phyloP scores from a whole-genome alignment of 1,140 invertebrate species.

The Philotrypesis tridentata region DNA sequence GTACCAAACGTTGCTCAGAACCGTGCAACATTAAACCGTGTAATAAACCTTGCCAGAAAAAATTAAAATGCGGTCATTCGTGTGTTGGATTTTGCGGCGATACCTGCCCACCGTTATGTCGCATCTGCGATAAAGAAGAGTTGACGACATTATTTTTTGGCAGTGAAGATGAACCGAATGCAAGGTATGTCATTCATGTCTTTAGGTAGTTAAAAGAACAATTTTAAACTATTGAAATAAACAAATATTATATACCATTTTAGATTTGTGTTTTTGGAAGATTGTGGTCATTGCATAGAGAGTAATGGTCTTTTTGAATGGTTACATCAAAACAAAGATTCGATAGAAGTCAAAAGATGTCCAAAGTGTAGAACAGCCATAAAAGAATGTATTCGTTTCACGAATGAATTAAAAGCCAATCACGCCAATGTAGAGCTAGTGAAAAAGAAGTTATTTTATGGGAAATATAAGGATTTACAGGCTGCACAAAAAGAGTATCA shows the following conservation, averaged over 20 bases:
- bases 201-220: too few species aligned
- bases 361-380: constrained; percentile 6
- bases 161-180: not conserved
- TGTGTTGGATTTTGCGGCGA: constrained; percentile 67
- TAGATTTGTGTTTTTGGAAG: constrained; percentile 10
- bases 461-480: not conserved
- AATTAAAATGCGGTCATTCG: constrained; percentile 74
- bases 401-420: not conserved
- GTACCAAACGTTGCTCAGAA: not conserved
- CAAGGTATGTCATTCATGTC: not conserved
- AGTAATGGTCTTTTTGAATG: not conserved
- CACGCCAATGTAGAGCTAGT: not conserved
- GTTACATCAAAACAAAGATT: not conserved
- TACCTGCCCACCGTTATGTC: constrained; percentile 65
- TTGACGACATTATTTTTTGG: constrained; percentile 62
- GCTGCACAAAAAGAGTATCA: too few species aligned
- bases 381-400: not conserved
- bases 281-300: constrained; percentile 26
- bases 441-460: not conserved
- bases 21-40: constrained; percentile 10
- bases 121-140: constrained; percentile 69
- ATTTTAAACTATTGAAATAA: too few species aligned
- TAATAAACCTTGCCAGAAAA: constrained; percentile 69
- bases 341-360: not conserved
- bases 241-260: not conserved